These are phyloP conservation scores for Momotus momota DNA, from an alignment of 2,797 vertebrate genomes.

Conservation along the genomic window DNA sequence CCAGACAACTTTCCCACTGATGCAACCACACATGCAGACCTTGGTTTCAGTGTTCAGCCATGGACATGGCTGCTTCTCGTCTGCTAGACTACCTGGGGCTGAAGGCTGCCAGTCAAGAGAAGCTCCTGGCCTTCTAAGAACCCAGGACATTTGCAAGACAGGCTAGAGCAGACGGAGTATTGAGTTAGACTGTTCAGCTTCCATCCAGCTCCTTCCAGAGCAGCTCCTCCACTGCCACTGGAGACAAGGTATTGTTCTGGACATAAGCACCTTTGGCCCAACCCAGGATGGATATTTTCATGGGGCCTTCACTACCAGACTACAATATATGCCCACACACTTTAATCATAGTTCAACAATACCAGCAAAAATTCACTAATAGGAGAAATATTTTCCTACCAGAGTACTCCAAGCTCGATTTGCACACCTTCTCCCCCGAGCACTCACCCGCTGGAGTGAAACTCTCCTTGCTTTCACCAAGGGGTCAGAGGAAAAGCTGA, in stretches of 20 bases:
- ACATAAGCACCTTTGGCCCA: not conserved
- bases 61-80: fast-evolving
- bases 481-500: not conserved
- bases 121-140: not conserved
- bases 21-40: not conserved
- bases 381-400: constrained; percentile 12
- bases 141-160: not conserved
- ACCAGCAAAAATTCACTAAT: not conserved
- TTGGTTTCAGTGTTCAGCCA: not conserved
- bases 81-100: not conserved
- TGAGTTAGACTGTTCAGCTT: not conserved
- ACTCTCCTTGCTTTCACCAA: not conserved
- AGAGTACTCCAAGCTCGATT: not conserved
- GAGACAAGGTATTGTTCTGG: not conserved
- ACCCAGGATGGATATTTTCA: not conserved
- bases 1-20: not conserved
- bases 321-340: not conserved
- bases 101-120: not conserved
- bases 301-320: not conserved
- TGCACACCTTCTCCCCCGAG: not conserved
- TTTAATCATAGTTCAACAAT: not conserved
- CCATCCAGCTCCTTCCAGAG: not conserved
- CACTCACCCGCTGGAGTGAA: fast-evolving
- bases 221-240: not conserved
- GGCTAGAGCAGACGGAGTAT: not conserved